phyloP scores from a whole-genome alignment of 2,888 invertebrate species.

The Eristalis intricaria region DNA sequence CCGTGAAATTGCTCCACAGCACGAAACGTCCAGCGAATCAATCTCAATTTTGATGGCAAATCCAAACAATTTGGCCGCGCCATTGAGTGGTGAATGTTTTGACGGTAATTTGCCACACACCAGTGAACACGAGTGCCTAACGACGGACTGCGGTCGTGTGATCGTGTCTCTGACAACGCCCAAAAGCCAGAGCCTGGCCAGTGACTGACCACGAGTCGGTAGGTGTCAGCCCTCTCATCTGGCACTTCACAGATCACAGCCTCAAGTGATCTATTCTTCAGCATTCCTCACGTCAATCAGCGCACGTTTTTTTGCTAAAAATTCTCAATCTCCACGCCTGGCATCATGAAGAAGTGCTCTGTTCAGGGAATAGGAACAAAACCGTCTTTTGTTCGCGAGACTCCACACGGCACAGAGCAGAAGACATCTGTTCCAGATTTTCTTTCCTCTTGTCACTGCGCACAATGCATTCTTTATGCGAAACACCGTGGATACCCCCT shows the following conservation, averaged over 20 bases:
- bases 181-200: not conserved
- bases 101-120: not conserved
- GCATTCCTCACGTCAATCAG: not conserved
- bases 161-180: no score
- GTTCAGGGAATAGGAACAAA: constrained; percentile 17
- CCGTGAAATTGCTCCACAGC: not conserved
- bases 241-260: not conserved
- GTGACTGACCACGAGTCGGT: not conserved
- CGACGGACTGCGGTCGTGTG: not conserved
- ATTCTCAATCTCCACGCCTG: not conserved
- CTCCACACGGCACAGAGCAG: not conserved
- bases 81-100: not conserved
- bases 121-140: not conserved
- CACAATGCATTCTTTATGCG: constrained; percentile 28
- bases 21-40: not conserved
- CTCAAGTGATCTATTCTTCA: not conserved
- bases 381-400: constrained; percentile 20
- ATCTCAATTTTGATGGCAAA: not conserved
- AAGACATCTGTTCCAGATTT: constrained; percentile 40
- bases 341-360: not conserved
- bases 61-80: not conserved
- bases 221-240: not conserved
- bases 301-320: no score
- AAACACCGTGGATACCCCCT: constrained; percentile 10
- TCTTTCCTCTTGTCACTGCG: constrained; percentile 22